These are phyloP conservation scores for Nephrotoma appendiculata DNA, from an alignment of 2,888 invertebrate species.

Conservation along the genomic window DNA sequence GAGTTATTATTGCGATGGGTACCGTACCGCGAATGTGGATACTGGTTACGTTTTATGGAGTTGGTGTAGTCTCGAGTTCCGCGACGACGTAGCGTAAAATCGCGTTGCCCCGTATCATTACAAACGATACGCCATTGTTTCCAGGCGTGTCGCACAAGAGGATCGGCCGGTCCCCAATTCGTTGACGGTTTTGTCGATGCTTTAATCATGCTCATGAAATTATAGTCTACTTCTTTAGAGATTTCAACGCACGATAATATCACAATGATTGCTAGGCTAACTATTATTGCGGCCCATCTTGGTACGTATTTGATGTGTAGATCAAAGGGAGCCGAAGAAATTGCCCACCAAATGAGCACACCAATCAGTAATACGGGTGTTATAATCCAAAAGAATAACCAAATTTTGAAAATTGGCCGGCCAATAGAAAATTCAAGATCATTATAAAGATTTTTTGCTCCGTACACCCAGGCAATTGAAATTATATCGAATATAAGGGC, in stretches of 20 bases:
- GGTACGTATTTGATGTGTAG: conserved; percentile 24
- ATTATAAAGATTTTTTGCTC: conserved; percentile 31
- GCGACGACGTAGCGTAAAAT: conserved; percentile 29
- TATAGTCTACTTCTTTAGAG: conserved; percentile 33
- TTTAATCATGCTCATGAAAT: conserved; percentile 33
- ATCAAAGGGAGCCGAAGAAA: conserved; percentile 26
- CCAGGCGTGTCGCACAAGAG: conserved; percentile 32
- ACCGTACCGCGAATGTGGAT: conserved; percentile 17
- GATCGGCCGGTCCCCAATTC: conserved; percentile 34
- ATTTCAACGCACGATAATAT: conserved; percentile 28
- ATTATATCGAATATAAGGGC: conserved; percentile 31
- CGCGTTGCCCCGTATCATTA: conserved; percentile 30
- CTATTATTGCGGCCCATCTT: conserved; percentile 30
- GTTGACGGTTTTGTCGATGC: conserved; percentile 33
- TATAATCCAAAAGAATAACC: conserved; percentile 29
- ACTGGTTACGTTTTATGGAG: conserved; percentile 32
- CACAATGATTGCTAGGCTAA: conserved; percentile 24
- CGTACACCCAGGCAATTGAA: conserved; percentile 31
- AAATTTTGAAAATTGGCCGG: conserved; percentile 28
- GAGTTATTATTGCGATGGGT: conserved; percentile 25
- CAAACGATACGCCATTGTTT: conserved; percentile 34
- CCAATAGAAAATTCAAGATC: conserved; percentile 33
- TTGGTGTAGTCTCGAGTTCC: conserved; percentile 33
- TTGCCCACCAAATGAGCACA: conserved; percentile 32
- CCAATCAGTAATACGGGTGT: conserved; percentile 28